These are phyloP conservation scores for Tiphia femorata DNA, from an alignment of 2,888 invertebrate species.

Conservation along the genomic window DNA sequence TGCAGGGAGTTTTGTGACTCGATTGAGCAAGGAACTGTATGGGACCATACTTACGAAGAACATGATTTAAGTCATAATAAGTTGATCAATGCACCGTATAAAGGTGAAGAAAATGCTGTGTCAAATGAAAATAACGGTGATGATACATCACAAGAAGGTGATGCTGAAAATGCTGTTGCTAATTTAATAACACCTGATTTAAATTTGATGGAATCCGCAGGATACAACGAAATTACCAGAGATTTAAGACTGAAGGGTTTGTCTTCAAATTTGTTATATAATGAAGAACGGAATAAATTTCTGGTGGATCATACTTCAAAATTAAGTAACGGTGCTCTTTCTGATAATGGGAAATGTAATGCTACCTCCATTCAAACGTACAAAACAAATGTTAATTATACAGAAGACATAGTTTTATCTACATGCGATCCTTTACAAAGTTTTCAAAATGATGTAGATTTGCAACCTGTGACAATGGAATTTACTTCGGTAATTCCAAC, in stretches of 20 bases:
- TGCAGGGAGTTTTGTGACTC: slow-evolving; percentile 61
- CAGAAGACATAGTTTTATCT: too few species aligned
- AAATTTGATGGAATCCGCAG: too few species aligned
- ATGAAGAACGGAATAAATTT: too few species aligned
- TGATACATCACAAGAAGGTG: too few species aligned
- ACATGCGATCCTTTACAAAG: neutral
- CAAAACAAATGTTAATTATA: too few species aligned
- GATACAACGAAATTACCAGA: neutral
- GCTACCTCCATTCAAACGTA: too few species aligned
- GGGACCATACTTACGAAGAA: slow-evolving; percentile 62
- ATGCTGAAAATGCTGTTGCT: neutral
- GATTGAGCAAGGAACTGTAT: slow-evolving; percentile 57
- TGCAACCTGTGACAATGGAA: slow-evolving; percentile 30
- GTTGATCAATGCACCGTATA: neutral
- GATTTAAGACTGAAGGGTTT: too few species aligned
- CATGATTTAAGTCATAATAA: slow-evolving; percentile 51
- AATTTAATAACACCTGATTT: too few species aligned
- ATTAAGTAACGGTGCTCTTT: neutral
- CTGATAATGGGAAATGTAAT: neutral
- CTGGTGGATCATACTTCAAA: too few species aligned
- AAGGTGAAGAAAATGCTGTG: neutral
- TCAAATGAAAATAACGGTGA: neutral
- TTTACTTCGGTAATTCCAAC: slow-evolving; percentile 25
- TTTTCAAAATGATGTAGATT: neutral
- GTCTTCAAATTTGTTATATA: too few species aligned